These are phyloP conservation scores for Ranitomeya variabilis DNA, from an alignment of 2,113 vertebrate genomes.

Conservation along the genomic window DNA sequence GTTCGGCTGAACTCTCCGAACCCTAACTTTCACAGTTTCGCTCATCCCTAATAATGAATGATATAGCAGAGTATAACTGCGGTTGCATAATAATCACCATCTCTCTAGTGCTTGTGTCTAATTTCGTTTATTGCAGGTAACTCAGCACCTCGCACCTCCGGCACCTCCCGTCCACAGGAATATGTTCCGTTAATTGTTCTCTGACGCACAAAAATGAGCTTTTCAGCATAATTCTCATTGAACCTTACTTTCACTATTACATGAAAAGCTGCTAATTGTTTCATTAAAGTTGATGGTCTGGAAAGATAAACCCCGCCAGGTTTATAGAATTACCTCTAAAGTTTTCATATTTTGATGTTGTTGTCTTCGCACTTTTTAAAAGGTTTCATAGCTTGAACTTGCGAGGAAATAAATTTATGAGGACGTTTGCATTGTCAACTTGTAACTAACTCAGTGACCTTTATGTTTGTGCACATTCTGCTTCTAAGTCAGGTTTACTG, in stretches of 20 bases:
- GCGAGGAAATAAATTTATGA: neutral
- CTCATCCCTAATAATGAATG: neutral
- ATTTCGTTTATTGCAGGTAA: neutral
- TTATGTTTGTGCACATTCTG: neutral
- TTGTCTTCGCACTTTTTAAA: neutral
- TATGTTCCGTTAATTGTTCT: slow-evolving; percentile 23
- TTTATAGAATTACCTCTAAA: slow-evolving; percentile 19
- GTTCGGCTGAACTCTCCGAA: too few species aligned
- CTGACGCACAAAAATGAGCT: neutral
- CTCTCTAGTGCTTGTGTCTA: neutral
- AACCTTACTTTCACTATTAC: neutral
- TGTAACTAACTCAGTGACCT: slow-evolving; percentile 15
- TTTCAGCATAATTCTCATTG: neutral
- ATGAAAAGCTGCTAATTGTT: slow-evolving; percentile 29
- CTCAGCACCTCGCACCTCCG: neutral
- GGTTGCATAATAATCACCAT: slow-evolving; percentile 10
- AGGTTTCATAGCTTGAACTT: neutral
- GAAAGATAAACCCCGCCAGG: slow-evolving; percentile 6
- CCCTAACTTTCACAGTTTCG: too few species aligned
- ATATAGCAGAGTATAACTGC: neutral
- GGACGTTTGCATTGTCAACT: neutral
- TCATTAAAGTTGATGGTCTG: slow-evolving; percentile 46
- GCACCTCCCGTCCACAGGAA: slow-evolving; percentile 12
- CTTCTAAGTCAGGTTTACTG: neutral
- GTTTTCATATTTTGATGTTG: slow-evolving; percentile 22